These are phyloP conservation scores for Patiria miniata DNA, from an alignment of 35 echinoderm and acorn worm genomes.

Conservation along the genomic window DNA sequence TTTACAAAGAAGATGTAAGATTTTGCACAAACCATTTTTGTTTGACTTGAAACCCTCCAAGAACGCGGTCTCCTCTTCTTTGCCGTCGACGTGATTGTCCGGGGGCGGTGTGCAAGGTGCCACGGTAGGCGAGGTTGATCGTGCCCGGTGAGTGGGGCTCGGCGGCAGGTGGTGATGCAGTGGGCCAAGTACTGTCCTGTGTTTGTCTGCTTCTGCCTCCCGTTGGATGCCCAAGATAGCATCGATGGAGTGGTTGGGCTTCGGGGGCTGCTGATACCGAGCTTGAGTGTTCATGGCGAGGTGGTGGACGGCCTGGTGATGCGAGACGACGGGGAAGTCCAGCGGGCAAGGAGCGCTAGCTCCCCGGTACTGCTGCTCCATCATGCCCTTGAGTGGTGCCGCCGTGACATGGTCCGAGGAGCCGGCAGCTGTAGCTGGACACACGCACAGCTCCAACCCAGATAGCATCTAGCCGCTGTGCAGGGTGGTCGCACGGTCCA, in stretches of 20 bases:
- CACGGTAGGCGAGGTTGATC: not conserved
- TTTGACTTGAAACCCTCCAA: not conserved
- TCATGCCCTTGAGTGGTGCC: not conserved
- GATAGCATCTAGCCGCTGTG: slow-evolving; percentile 3
- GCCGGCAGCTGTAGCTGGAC: not conserved
- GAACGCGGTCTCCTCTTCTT: not conserved
- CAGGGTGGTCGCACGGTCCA: not conserved
- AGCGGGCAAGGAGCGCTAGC: not conserved
- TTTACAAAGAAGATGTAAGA: not conserved
- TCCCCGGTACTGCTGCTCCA: not conserved
- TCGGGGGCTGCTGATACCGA: not conserved
- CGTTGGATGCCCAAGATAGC: slow-evolving; percentile 39
- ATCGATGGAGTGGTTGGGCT: slow-evolving; percentile 43
- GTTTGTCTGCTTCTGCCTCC: not conserved
- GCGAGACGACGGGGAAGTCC: not conserved
- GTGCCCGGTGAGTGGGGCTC: not conserved
- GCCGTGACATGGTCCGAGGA: not conserved
- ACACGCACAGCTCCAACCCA: slow-evolving; percentile 1
- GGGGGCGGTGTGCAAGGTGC: not conserved
- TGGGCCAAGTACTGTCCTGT: not conserved
- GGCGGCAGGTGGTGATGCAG: not conserved
- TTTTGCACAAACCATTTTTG: not conserved
- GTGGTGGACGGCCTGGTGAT: not conserved
- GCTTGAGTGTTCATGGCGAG: not conserved
- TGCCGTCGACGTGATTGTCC: not conserved